Base-by-base conservation (phyloP, 1,140 invertebrate species). In the Ceratosolen solmsi region DNA sequence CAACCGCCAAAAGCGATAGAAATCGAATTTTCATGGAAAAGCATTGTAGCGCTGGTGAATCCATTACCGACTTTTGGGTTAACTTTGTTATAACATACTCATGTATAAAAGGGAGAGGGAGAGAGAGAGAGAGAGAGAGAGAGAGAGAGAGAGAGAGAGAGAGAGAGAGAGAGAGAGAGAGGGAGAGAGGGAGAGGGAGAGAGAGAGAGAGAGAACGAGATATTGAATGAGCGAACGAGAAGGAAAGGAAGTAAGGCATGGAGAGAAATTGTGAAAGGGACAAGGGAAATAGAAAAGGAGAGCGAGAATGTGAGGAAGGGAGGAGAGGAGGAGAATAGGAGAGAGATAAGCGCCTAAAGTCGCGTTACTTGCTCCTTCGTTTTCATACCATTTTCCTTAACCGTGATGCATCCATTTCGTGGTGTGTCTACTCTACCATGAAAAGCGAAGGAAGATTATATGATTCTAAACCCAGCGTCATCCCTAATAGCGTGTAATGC, bases 311-410 rank as follows among this genome's bases (percentile, higher is more conserved):
- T 7, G 27, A 9, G 11, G 38, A 38, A 71, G 76, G 54, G 41
- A 25, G 33, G n/a, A 56, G 25, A n/a, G 54, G 54, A 30, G 13
- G 27, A 30, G 51, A 38, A 46, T 46, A 13, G 41, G 13, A 7
- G 41, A 5, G 41, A 46, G 41, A 11, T 8, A 75, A 60, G 22
- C 22, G 30, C 71, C 58, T 30, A 70, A 82, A 71, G 63, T 82
- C 80, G 71, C 54, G 80, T 82, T 74, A 51, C 68, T 77, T 77
- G 63, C 46, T n/a, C n/a, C n/a, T 65, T 77, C 74, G 51, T 82
- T 82, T 76, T 82, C 74, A 77, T 76, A 58, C 36, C 54, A 38
- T 49, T 71, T 77, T n/a, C 27, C 46, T 80, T 20, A 17, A 1
- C 25, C n/a, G 25, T 20, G 25, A 65, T 30, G 68, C 22, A 36